A percentile compares a stretch with the other conserved stretches of the same genome.
phyloP scores from a whole-genome alignment of 2,797 vertebrate species.

The Neosilurus mollespiculum region DNA sequence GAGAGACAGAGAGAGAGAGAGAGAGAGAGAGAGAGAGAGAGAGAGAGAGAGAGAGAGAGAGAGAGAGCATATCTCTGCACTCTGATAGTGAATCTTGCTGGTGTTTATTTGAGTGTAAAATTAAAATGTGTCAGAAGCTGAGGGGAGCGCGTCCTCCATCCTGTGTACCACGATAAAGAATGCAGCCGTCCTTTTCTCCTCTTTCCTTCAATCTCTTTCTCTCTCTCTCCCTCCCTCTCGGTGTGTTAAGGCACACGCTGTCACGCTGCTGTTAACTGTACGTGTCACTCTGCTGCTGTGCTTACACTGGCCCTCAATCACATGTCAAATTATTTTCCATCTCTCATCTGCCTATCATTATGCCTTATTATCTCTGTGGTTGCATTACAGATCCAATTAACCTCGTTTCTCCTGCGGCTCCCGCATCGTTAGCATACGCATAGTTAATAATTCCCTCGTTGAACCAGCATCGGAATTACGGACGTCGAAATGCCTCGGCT shows the following conservation, averaged over 20 bases:
- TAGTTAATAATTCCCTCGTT: constrained; percentile 54
- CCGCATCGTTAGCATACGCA: constrained; percentile 37
- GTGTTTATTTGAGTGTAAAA: constrained; percentile 68
- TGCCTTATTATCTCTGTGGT: constrained; percentile 52
- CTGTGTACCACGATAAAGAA: constrained; percentile 33
- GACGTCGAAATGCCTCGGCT: constrained; percentile 39
- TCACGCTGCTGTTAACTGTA: constrained; percentile 39
- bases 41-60: constrained; percentile 2
- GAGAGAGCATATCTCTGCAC: constrained; percentile 32
- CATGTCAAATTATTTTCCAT: constrained; percentile 55
- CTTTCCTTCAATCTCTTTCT: constrained; percentile 5
- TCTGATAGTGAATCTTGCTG: constrained; percentile 65
- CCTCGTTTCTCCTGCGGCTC: constrained; percentile 48
- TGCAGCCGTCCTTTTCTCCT: constrained; percentile 44
- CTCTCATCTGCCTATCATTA: constrained; percentile 56
- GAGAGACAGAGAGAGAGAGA: not conserved
- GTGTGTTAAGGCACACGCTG: constrained; percentile 14
- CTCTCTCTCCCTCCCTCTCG: not conserved
- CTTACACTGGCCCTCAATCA: constrained; percentile 50
- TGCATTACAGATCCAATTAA: constrained; percentile 57
- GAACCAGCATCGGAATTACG: constrained; percentile 48
- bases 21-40: not conserved
- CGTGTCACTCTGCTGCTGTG: constrained; percentile 46
- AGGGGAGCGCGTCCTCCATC: constrained; percentile 24
- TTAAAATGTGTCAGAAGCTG: constrained; percentile 62